These are phyloP conservation scores for Tenthredo amoena DNA, from an alignment of 2,888 invertebrate genomes.

Conservation along the genomic window DNA sequence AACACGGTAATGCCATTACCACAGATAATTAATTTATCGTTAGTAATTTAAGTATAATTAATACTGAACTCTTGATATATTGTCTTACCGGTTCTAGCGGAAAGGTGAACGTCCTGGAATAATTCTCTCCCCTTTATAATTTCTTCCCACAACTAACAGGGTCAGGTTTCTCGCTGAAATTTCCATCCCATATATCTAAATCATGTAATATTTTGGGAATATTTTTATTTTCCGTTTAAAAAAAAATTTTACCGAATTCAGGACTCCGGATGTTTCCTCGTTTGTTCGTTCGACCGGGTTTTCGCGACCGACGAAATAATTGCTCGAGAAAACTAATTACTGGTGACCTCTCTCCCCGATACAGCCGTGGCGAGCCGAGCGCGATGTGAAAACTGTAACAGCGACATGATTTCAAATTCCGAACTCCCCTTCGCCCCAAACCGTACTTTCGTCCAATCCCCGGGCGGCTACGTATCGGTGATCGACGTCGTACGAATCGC, in stretches of 20 bases:
- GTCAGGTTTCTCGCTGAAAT: neutral
- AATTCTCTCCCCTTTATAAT: neutral
- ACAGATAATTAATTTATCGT: constrained; percentile 53
- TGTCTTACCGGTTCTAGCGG: constrained; percentile 58
- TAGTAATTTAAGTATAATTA: constrained; percentile 68
- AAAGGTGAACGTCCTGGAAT: constrained; percentile 29
- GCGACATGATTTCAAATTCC: constrained; percentile 43
- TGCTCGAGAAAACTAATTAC: constrained; percentile 45
- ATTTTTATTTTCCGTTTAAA: constrained; percentile 46
- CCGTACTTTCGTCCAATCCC: constrained; percentile 32
- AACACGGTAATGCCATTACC: constrained; percentile 45
- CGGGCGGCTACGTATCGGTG: constrained; percentile 44
- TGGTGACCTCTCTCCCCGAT: constrained; percentile 8
- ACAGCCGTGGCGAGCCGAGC: constrained; percentile 5
- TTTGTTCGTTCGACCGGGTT: constrained; percentile 32
- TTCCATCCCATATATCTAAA: neutral
- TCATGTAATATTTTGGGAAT: neutral
- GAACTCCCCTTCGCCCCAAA: constrained; percentile 22
- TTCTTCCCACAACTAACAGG: constrained; percentile 2
- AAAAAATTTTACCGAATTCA: constrained; percentile 55
- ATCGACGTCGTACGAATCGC: constrained; percentile 43
- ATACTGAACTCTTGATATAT: constrained; percentile 67
- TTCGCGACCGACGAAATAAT: constrained; percentile 23
- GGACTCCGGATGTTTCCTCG: constrained; percentile 54
- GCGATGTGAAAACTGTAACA: constrained; percentile 34